These are phyloP conservation scores for Esox niger DNA, from an alignment of 2,113 vertebrate species.

Conservation along the genomic window DNA sequence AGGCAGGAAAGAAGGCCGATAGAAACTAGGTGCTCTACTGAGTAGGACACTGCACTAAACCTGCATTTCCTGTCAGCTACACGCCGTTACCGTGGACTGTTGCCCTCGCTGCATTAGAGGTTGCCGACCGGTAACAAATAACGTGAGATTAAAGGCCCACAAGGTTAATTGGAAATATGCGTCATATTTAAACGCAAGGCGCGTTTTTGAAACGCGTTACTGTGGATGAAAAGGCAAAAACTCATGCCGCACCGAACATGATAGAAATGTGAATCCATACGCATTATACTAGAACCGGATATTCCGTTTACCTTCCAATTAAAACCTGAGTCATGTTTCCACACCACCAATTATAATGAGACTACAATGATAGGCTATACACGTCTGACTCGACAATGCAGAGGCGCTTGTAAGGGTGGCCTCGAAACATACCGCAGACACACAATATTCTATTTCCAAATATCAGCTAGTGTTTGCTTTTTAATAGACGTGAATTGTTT, in stretches of 20 bases:
- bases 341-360: no score
- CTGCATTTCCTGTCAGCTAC: no score
- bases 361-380: no score
- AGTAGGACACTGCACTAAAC: no score
- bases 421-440: background rate
- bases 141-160: slow-evolving; percentile 8
- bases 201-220: slow-evolving; percentile 35
- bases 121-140: slow-evolving; percentile 18
- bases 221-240: slow-evolving; percentile 1
- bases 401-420: no score
- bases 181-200: slow-evolving; percentile 46
- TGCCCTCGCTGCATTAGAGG: no score
- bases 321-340: no score
- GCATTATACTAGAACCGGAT: no score
- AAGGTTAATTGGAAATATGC: slow-evolving; percentile 7
- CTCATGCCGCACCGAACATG: background rate
- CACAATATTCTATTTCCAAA: background rate
- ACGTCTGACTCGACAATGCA: no score
- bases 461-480: background rate
- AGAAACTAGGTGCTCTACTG: background rate
- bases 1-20: background rate
- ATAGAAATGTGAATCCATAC: background rate
- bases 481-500: background rate
- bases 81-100: no score
- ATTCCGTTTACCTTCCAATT: no score